These are phyloP conservation scores for Sebastes iracundus DNA, from an alignment of 2,797 vertebrate genomes.

Conservation along the genomic window DNA sequence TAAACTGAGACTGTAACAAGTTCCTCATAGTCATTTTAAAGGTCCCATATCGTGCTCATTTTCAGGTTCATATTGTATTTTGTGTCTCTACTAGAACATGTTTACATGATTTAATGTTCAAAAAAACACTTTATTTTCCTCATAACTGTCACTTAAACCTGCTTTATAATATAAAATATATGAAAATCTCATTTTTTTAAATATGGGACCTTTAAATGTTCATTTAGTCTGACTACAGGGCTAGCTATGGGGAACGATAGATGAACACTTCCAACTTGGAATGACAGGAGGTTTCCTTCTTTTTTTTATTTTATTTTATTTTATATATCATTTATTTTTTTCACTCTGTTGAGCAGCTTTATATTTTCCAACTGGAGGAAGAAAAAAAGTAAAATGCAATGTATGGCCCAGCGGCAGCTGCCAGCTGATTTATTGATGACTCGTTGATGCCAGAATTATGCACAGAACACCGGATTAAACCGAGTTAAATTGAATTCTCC, in stretches of 20 bases:
- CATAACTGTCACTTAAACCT: too few relatives aligned
- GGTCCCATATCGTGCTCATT: too few relatives aligned
- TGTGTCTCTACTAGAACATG: too few relatives aligned
- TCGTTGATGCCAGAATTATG: slow-evolving; percentile 28
- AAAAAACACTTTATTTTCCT: too few relatives aligned
- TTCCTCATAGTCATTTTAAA: not conserved
- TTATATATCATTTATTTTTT: not conserved
- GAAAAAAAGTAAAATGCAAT: not conserved
- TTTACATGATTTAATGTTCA: too few relatives aligned
- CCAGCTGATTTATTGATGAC: slow-evolving; percentile 31
- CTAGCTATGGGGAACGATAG: not conserved
- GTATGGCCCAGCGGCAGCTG: slow-evolving; percentile 11
- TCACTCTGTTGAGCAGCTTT: not conserved
- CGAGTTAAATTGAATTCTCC: slow-evolving; percentile 12
- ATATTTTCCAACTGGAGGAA: slow-evolving; percentile 5
- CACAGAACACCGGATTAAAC: slow-evolving; percentile 33
- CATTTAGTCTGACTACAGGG: not conserved
- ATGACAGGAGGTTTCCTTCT: not conserved
- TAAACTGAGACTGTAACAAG: not conserved
- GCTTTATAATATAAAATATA: too few relatives aligned
- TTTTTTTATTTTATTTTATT: not conserved
- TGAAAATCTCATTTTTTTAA: too few relatives aligned
- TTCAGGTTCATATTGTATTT: too few relatives aligned
- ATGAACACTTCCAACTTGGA: not conserved
- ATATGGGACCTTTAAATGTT: not conserved